phyloP scores from a whole-genome alignment of 2,113 vertebrate species.

The Pteronura brasiliensis region DNA sequence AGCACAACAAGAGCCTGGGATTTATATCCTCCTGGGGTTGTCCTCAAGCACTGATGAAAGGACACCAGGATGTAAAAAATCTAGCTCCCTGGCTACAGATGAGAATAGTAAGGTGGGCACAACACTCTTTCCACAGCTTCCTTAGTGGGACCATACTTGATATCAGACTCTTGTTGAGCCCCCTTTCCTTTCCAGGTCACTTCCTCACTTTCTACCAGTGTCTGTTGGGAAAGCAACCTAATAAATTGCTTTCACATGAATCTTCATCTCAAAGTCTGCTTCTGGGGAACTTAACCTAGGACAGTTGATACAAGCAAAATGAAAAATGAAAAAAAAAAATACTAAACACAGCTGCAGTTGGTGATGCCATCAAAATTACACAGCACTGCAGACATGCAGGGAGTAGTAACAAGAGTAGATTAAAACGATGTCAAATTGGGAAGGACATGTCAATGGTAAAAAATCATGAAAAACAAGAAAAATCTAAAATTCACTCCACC shows the following conservation, averaged over 20 bases:
- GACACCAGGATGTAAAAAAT: neutral
- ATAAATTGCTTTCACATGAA: neutral
- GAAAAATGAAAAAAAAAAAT: neutral
- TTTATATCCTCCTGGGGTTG: neutral
- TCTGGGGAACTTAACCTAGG: neutral
- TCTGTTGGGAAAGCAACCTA: neutral
- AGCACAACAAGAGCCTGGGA: neutral
- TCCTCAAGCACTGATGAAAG: neutral
- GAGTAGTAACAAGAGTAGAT: neutral
- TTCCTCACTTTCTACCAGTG: neutral
- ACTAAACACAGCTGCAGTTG: neutral
- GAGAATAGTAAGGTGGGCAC: too few relatives aligned
- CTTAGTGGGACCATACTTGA: neutral
- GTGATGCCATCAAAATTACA: neutral
- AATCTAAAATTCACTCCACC: neutral
- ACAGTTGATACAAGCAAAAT: neutral
- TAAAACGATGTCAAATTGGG: neutral
- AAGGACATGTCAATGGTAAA: neutral
- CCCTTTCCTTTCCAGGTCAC: neutral
- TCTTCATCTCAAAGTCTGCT: neutral
- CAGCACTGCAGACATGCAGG: neutral
- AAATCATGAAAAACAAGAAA: neutral
- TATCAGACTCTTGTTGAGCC: neutral
- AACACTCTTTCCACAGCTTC: neutral
- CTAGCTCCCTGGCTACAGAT: neutral